A percentile compares a stretch with the other conserved stretches of the same genome.
Conservation (phyloP, 1,140 invertebrate species). For the Druon quercuslanigerum region DNA sequence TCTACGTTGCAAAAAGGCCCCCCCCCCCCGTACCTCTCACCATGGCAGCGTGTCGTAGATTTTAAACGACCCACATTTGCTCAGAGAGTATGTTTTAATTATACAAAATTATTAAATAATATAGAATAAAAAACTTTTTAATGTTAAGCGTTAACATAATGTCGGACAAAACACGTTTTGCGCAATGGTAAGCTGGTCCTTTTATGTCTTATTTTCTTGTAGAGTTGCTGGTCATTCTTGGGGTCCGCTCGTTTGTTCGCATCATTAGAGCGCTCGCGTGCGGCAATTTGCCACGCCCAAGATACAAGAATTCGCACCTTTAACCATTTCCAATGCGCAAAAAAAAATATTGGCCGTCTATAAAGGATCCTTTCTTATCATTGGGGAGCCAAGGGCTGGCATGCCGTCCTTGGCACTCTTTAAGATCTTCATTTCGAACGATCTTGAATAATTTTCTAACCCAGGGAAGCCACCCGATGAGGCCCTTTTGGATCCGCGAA, state of each 20-base stretch:
- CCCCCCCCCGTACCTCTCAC: too few species aligned
- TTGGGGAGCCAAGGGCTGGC: conserved; percentile 11
- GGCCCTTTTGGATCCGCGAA: conserved; percentile 16
- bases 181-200: neutral
- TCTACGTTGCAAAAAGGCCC: too few species aligned
- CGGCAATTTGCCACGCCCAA: conserved; percentile 70
- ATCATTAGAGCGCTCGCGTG: conserved; percentile 66
- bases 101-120: too few species aligned
- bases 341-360: neutral
- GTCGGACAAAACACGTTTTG: too few species aligned
- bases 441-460: conserved; percentile 38
- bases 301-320: conserved; percentile 67
- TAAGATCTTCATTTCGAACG: conserved; percentile 16
- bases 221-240: conserved; percentile 39
- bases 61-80: too few species aligned
- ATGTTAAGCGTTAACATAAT: too few species aligned
- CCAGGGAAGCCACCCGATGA: neutral
- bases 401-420: conserved; percentile 5
- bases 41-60: too few species aligned
- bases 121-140: too few species aligned
- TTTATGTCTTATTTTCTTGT: conserved; percentile 48
- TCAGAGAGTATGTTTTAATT: too few species aligned
- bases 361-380: conserved; percentile 55
- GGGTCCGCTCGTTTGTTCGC: conserved; percentile 59
- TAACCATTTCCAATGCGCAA: conserved; percentile 41